A percentile compares a stretch with the other conserved stretches of the same genome.
Conservation (phyloP, 2,797 vertebrate species). For the Cygnus olor region DNA sequence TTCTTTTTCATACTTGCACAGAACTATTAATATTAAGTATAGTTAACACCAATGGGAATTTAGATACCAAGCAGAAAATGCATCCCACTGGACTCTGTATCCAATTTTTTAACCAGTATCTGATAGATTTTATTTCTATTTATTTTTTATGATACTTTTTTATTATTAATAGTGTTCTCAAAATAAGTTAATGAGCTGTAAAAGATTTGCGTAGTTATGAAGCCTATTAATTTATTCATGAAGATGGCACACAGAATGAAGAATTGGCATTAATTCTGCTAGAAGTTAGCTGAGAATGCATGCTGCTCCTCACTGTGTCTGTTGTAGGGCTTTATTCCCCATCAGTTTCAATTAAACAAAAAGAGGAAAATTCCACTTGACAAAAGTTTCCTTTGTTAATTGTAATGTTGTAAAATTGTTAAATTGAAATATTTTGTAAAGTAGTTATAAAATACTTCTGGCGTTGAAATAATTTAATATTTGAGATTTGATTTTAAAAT, state of each 20-base stretch:
- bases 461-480: not conserved
- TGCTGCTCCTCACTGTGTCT: not conserved
- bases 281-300: not conserved
- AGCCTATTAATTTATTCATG: slow-evolving; percentile 62
- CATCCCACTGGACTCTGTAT: not conserved
- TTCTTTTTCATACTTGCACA: not conserved
- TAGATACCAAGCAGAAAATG: not conserved
- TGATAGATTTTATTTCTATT: slow-evolving; percentile 63
- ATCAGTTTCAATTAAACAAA: not conserved
- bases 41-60: not conserved
- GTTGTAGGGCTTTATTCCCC: not conserved
- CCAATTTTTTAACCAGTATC: not conserved
- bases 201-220: slow-evolving; percentile 61
- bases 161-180: slow-evolving; percentile 65
- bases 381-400: not conserved
- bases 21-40: not conserved
- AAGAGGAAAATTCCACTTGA: slow-evolving; percentile 5
- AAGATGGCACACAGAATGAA: slow-evolving; percentile 15
- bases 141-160: slow-evolving; percentile 57
- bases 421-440: not conserved
- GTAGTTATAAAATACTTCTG: not conserved
- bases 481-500: not conserved
- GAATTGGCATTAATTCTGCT: slow-evolving; percentile 17
- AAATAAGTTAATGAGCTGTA: slow-evolving; percentile 60
- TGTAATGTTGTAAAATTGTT: not conserved